A percentile compares a stretch with the other conserved stretches of the same genome.
Conservation (phyloP, 2,113 vertebrate genomes). For the Mesitornis unicolor region DNA sequence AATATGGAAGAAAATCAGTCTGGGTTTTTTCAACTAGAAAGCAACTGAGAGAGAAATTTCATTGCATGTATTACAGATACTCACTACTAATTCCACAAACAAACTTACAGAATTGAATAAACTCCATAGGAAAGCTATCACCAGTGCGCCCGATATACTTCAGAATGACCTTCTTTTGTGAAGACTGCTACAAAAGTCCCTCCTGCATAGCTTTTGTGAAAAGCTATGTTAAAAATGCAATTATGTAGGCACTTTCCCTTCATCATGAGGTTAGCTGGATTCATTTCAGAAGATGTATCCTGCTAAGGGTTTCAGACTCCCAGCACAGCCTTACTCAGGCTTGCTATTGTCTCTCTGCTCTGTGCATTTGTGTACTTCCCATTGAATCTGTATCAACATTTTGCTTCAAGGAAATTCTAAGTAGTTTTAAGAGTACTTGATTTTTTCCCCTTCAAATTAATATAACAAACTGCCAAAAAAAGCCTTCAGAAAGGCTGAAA, state of each 20-base stretch:
- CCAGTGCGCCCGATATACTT: neutral
- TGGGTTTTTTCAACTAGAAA: neutral
- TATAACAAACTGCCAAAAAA: neutral
- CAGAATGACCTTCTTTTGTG: neutral
- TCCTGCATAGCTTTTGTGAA: conserved; percentile 24
- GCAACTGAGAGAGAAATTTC: neutral
- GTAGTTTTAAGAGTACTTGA: neutral
- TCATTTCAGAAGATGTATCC: neutral
- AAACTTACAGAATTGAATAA: neutral
- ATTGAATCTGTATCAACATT: neutral
- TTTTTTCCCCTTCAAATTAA: neutral
- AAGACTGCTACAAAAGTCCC: neutral
- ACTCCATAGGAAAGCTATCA: neutral
- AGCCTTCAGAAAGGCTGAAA: neutral
- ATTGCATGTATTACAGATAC: neutral
- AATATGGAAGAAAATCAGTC: neutral
- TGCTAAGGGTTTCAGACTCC: neutral
- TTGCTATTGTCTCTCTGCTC: fast-evolving
- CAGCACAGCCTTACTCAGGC: neutral
- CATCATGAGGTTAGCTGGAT: neutral
- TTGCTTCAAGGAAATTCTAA: neutral
- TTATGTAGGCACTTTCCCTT: neutral
- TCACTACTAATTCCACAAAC: neutral
- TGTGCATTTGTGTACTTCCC: neutral
- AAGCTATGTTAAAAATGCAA: conserved; percentile 10